Evolutionary conservation across 2,888 invertebrate genomes (phyloP), one percentile per base, ranked within the genome.

Genomic region (Aplocera efformata): DNA sequence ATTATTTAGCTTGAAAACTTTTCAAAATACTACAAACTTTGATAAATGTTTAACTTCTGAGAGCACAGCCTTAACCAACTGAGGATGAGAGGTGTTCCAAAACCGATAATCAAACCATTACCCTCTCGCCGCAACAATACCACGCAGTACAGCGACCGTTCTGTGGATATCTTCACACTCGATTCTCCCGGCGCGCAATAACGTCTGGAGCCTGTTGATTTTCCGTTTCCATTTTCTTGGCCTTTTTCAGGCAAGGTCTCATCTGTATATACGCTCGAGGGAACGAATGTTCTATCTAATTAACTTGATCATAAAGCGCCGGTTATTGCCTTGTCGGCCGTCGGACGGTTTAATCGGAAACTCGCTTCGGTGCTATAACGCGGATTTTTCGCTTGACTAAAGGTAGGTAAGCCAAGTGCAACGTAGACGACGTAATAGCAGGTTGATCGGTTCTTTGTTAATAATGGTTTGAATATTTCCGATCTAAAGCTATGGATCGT

Each of bases 241-340:
- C 57, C 48, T 67, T 66, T 72, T 65, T 65, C 61, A 65, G 61
- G 52, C 57, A 47, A 39, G 67, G 63, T 68, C 79, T 79, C 74
- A 79, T 79, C 77, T 75, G 75, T 77, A 66, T 72, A 69, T 68
- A 58, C 60, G 79, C 83, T 80, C 80, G 61, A 50, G 84, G 81
- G 84, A 84, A 76, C 72, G 71, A 83, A 83, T 83, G 82, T 79
- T 79, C 71, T 72, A 79, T 76, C 81, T 83, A 84, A 85, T 85
- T 85, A 85, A 82, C 77, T 83, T 82, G 79, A 84, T 83, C 78
- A 83, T 85, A 85, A 83, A 80, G 71, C 70, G 65, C 69, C 62
- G 72, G 75, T 72, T 81, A 83, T 79, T 83, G 76, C 79, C 70
- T 76, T 76, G 76, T 73, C 74, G 66, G 69, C 61, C 57, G 64